Evolutionary conservation across 2,797 vertebrate genomes (phyloP), one percentile per base, ranked within the genome.

Genomic region (Tenualosa ilisha): DNA sequence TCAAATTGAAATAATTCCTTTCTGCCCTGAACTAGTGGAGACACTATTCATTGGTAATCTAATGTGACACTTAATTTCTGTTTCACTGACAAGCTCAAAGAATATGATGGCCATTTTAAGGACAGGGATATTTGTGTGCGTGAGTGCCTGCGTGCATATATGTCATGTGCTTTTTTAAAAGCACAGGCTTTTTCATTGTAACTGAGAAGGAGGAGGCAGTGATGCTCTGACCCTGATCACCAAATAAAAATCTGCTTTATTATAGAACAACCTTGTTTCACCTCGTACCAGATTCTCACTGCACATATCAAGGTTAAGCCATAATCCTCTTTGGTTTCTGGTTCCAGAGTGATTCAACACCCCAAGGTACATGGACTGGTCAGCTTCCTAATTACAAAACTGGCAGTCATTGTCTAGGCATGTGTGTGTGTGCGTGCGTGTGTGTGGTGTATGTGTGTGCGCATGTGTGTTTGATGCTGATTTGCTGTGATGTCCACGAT

Each of bases 1-100:
- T 94, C 92, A 94, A 94, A 94, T 95, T 95, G 93, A 95, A 95
- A 95, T 95, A 94, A 95, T 94, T 93, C 93, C 91, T 94, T 94
- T 92, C 93, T 94, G 93, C 94, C 92, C 81, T 50, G 91, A 93
- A 94, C 93, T 93, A 93, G 93, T 94, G 93, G 93, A 93, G 92
- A 43, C 94, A 93, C 93, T 94, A 92, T 93, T 93, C 93, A 91
- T 90, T 83, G 90, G 93, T 95, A 95, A 95, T 95, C 93, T 93
- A 94, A 95, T 94, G 94, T 95, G 94, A 95, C 94, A 95, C 93
- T 92, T 93, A 93, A 95, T 95, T 95, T 95, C 93, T 93, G 92
- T 93, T 94, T 43, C 5, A 75, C 5, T 75, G 68, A 75, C 68
- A 75, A 75, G 68, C 37, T 75, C 40, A 15, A 75, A 75, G 37